A percentile compares a stretch with the other conserved stretches of the same genome.
These are phyloP conservation scores for Globia sparganii DNA, from an alignment of 2,888 invertebrate genomes.

Conservation along the genomic window DNA sequence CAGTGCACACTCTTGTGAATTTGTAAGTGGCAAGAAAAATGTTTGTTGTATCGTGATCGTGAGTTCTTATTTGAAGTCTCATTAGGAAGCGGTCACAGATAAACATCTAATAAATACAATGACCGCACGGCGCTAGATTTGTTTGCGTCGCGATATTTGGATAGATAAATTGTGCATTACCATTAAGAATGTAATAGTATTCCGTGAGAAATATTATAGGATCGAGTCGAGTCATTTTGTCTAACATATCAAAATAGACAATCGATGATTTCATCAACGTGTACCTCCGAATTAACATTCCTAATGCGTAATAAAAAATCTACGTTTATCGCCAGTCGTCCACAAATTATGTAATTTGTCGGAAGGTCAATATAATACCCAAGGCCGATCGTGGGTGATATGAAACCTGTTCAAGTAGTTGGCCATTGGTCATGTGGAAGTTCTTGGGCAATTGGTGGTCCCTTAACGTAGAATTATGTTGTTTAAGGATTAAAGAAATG, in stretches of 20 bases:
- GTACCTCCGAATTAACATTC: constrained; percentile 66
- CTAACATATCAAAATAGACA: constrained; percentile 23
- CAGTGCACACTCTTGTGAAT: constrained; percentile 2
- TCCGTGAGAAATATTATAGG: constrained; percentile 8
- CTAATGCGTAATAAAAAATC: constrained; percentile 69
- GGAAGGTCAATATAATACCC: constrained; percentile 79
- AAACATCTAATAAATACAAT: constrained; percentile 45
- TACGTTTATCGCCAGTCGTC: constrained; percentile 75
- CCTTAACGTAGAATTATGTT: constrained; percentile 70
- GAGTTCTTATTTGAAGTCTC: constrained; percentile 31
- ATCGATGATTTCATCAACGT: constrained; percentile 67
- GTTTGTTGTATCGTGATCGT: constrained; percentile 24
- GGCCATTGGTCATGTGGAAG: constrained; percentile 70
- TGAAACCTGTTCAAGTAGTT: constrained; percentile 76
- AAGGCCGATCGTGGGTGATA: constrained; percentile 79
- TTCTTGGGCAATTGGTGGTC: constrained; percentile 70
- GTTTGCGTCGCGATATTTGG: constrained; percentile 38
- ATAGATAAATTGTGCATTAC: constrained; percentile 26
- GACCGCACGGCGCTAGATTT: constrained; percentile 37
- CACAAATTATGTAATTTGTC: constrained; percentile 80
- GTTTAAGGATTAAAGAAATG: constrained; percentile 67
- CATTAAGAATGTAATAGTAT: constrained; percentile 10
- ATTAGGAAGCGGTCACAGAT: constrained; percentile 33
- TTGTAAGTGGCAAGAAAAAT: constrained; percentile 15
- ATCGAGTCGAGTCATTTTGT: constrained; percentile 11